Base-by-base conservation (phyloP, 2,888 invertebrate species). In the Macaria notata region DNA sequence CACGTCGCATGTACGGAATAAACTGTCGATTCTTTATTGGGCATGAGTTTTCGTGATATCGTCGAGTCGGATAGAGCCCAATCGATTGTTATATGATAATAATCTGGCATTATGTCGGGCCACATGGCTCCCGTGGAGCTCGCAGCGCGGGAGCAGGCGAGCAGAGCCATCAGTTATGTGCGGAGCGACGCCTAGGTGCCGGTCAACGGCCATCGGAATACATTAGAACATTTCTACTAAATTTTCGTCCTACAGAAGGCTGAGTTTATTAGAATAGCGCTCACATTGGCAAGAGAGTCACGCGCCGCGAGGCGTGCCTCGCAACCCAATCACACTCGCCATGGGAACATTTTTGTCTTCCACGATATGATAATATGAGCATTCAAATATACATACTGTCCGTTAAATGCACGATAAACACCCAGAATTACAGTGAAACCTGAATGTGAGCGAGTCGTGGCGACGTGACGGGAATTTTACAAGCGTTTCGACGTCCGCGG, bases 271-370 rank as follows among this genome's bases (percentile, higher is more conserved):
- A 90, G 90, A 91, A 90, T 89, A 90, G 79, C 73, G 70, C 61
- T 74, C 70, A 76, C 86, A 89, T 90, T 84, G 86, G 81, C 76
- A 88, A 65, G 84, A 88, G 69, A 66, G 67, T 84, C 89, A 90
- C 91, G 91, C 86, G 82, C 87, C 67, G 49, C 70, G 79, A 82
- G 70, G 78, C 91, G 91, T 91, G 91, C 82, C 65, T 72, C 58
- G 91, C 83, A 89, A 86, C 75, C 86, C 81, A 88, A 91, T 83
- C 77, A 83, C 68, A 76, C 73, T 74, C 83, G 70, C 88, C 91
- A 90, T 91, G 91, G 91, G 91, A 91, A 91, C 91, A 91, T 90
- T 91, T 91, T 90, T 91, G 91, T 91, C 88, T 88, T 91, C 88
- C 91, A 91, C 91, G 88, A 88, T 90, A 90, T 90, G 91, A 89